Evolutionary conservation across 2,888 invertebrate genomes (phyloP).

Genomic region (Pterostichus niger): DNA sequence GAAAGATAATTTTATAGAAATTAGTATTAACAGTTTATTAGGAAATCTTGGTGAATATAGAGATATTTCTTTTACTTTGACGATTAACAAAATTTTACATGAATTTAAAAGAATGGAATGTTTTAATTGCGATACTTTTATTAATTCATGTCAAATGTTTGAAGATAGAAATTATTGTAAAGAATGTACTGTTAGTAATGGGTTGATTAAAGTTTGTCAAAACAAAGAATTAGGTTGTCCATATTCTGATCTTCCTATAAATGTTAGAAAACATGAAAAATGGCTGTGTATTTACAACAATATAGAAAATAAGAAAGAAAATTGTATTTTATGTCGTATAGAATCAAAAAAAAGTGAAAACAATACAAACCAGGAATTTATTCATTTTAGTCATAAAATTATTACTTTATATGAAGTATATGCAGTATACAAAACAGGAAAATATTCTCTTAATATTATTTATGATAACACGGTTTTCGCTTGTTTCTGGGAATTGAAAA

Average conservation of each 20-base stretch:
- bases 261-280: slow-evolving; percentile 1
- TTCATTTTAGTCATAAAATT: background rate
- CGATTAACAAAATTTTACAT: background rate
- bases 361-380: background rate
- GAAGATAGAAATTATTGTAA: background rate
- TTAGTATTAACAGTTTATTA: background rate
- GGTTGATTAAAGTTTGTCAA: background rate
- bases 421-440: background rate
- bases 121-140: background rate
- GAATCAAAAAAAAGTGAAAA: background rate
- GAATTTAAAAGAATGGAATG: slow-evolving; percentile 1
- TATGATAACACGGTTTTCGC: background rate
- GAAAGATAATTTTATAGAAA: background rate
- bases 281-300: background rate
- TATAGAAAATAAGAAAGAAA: background rate
- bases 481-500: background rate
- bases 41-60: background rate
- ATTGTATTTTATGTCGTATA: background rate
- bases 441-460: background rate
- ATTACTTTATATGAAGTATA: background rate
- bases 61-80: background rate
- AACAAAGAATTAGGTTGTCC: background rate
- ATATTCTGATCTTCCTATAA: background rate
- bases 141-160: background rate
- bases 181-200: background rate